Conservation (phyloP, 2,888 invertebrate genomes). For the Pollenia labialis region DNA sequence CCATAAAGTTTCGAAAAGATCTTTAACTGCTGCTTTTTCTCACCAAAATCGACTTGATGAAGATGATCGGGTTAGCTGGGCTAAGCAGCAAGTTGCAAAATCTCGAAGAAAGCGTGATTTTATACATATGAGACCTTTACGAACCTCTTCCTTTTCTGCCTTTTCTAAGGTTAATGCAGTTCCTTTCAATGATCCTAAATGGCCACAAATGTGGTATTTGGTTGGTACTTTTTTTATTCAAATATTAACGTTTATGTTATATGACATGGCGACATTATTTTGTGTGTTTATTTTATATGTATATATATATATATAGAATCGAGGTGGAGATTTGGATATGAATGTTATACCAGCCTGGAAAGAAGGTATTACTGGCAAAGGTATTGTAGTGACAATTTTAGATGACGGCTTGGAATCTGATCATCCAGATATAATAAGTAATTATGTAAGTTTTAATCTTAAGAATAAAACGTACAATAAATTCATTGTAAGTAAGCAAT, state of each 20-base stretch:
- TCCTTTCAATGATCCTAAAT: constrained; percentile 93
- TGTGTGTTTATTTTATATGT: neutral
- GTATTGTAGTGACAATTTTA: constrained; percentile 97
- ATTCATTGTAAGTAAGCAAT: neutral
- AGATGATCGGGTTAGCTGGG: constrained; percentile 92
- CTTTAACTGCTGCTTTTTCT: constrained; percentile 88
- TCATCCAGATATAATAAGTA: constrained; percentile 95
- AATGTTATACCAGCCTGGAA: constrained; percentile 98
- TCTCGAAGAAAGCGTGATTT: constrained; percentile 93
- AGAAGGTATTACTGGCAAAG: constrained; percentile 96
- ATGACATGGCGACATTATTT: too few species aligned
- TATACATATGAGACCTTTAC: constrained; percentile 84
- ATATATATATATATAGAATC: constrained; percentile 86
- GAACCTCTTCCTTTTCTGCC: constrained; percentile 79
- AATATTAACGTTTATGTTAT: neutral
- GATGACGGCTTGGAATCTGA: constrained; percentile 98
- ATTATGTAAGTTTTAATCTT: constrained; percentile 91
- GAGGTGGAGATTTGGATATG: constrained; percentile 97
- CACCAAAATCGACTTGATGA: constrained; percentile 89
- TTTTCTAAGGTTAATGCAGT: constrained; percentile 79
- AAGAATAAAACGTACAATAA: neutral
- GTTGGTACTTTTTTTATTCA: constrained; percentile 86
- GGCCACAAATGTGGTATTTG: constrained; percentile 99
- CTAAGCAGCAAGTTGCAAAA: constrained; percentile 92
- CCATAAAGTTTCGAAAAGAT: constrained; percentile 90